Evolutionary conservation across 1,140 invertebrate species (phyloP), one percentile per base, ranked within the genome.

Genomic region (Protaetia brevitarsis): DNA sequence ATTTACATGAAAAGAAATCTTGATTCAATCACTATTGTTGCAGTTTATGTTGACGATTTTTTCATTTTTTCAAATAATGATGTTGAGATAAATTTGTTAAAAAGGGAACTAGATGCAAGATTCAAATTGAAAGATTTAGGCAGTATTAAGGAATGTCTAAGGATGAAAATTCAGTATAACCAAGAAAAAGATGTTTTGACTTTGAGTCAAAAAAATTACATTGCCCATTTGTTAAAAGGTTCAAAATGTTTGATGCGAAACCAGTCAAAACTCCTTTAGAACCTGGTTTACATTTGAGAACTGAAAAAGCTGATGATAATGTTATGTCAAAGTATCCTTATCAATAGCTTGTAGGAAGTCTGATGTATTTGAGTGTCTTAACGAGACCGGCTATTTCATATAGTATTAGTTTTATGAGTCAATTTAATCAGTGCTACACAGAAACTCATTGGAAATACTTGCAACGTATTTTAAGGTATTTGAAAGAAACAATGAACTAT

Each of bases 381-480:
- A 80, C 78, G 5, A 45, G 65, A 63, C 59, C 59, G n/a, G 78
- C 80, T 71, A 78, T 81, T 58, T n/a, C 45, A n/a, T 65, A 11
- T 37, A 8, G 7, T 5, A 28, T 60, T 27, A 60, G 37, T 61
- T 66, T 41, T 41, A 11, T 61, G 8, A 66, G 58, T 61, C 64
- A 66, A 45, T 66, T 66, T 61, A 45, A 60, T 29, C 41, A 37
- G 11, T 45, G 34, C 30, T 61, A 27, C 59, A 29, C 16, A 21
- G 8, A 61, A 13, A 31, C 10, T n/a, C 57, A 66, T 45, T 66
- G 57, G 64, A 66, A 61, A 63, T 58, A 37, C 21, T 64, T 73
- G 0, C 81, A 83, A 64, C 57, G 79, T 60, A 68, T 84, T 0
- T 68, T 83, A 21, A 69, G 72, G 26, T 82, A 83, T 68, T 34